Evolutionary conservation across 2,888 invertebrate species (phyloP).

Genomic region (Herminia tarsipennalis): DNA sequence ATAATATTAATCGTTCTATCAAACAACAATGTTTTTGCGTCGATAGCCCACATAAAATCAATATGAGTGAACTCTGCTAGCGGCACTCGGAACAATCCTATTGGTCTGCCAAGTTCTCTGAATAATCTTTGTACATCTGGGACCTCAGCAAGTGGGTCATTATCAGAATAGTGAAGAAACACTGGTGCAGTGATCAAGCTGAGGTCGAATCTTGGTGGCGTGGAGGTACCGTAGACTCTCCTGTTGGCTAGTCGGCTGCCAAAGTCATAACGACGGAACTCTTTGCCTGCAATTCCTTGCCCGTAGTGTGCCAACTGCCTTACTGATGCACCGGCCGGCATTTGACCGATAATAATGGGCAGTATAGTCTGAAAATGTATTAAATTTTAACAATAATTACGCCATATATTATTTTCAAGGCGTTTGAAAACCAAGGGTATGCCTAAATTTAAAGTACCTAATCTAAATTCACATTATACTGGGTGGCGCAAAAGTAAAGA

Average conservation of each 20-base stretch:
- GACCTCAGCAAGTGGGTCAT: slow-evolving; percentile 87
- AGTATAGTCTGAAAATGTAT: slow-evolving; percentile 88
- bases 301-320: slow-evolving; percentile 90
- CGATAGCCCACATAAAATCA: slow-evolving; percentile 89
- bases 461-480: no score
- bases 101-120: slow-evolving; percentile 80
- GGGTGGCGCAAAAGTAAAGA: no score
- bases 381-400: no score
- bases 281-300: slow-evolving; percentile 85
- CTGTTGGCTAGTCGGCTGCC: slow-evolving; percentile 80
- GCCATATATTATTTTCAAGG: no score
- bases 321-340: slow-evolving; percentile 89
- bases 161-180: slow-evolving; percentile 87
- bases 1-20: slow-evolving; percentile 84
- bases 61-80: slow-evolving; percentile 87
- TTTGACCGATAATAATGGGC: slow-evolving; percentile 88
- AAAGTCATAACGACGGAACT: slow-evolving; percentile 86
- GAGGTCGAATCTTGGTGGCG: slow-evolving; percentile 87
- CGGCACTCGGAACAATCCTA: slow-evolving; percentile 85
- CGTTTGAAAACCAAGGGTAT: no score
- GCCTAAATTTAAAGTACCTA: no score
- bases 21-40: slow-evolving; percentile 86
- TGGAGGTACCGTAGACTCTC: slow-evolving; percentile 77
- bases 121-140: slow-evolving; percentile 85
- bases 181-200: slow-evolving; percentile 85